These are phyloP conservation scores for Xestia rhomboidea DNA, from an alignment of 2,888 invertebrate genomes.

Conservation along the genomic window DNA sequence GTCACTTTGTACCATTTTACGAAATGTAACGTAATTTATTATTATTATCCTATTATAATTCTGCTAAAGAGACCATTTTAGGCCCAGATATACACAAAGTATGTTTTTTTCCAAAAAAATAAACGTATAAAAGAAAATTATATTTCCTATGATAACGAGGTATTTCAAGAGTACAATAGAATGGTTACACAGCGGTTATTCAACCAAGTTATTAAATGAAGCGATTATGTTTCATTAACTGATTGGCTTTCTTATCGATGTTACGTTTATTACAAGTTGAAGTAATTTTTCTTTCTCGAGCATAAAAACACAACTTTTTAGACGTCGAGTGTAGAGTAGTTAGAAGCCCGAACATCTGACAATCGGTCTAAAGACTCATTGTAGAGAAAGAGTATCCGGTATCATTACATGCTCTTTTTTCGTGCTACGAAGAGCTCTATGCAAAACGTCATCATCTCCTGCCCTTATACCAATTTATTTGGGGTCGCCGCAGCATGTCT, in stretches of 20 bases:
- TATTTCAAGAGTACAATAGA: background rate
- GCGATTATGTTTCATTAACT: slow-evolving; percentile 14
- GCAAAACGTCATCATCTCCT: no score
- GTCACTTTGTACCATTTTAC: no score
- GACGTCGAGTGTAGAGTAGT: background rate
- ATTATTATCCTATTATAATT: no score
- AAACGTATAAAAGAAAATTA: background rate
- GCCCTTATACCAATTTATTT: no score
- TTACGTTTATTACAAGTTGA: background rate
- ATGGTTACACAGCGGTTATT: background rate
- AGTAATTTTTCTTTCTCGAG: background rate
- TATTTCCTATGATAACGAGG: background rate
- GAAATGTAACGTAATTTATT: no score
- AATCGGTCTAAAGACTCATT: background rate
- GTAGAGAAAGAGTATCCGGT: no score
- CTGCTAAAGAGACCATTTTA: no score
- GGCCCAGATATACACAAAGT: background rate
- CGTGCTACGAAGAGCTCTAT: background rate
- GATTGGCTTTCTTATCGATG: slow-evolving; percentile 2
- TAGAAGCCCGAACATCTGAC: background rate
- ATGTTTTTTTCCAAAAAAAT: background rate
- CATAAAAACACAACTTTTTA: background rate
- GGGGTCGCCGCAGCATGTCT: no score
- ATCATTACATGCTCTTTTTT: background rate
- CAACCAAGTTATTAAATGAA: slow-evolving; percentile 6